These are phyloP conservation scores for Callopanchax toddi DNA, from an alignment of 2,113 vertebrate genomes.

Conservation along the genomic window DNA sequence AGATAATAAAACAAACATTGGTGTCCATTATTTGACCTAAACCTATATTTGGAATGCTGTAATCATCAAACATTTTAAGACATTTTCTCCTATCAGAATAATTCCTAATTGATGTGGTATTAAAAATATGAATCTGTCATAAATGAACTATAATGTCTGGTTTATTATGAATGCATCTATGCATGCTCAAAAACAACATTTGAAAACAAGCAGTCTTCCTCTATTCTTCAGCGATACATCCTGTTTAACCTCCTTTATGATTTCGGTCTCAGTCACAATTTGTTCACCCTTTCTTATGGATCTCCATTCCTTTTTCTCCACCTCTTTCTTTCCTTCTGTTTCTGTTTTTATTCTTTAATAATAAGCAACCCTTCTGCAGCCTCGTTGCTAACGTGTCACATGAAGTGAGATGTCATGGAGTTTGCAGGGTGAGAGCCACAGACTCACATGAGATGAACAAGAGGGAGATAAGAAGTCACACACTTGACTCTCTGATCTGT, in stretches of 20 bases:
- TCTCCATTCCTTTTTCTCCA: neutral
- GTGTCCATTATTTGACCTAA: no score
- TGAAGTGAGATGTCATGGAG: constrained; percentile 36
- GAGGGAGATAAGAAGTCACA: constrained; percentile 18
- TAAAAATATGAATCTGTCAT: neutral
- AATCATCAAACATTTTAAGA: no score
- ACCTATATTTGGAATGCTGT: no score
- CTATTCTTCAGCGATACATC: no score
- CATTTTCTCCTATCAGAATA: no score
- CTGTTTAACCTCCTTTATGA: no score
- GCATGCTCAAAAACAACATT: no score
- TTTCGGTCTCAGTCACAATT: no score
- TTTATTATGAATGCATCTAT: no score
- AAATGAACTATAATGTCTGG: neutral
- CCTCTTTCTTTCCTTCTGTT: constrained; percentile 1
- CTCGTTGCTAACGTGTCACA: constrained; percentile 4
- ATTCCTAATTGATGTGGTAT: neutral
- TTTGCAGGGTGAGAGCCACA: constrained; percentile 14
- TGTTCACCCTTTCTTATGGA: neutral
- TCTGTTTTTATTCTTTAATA: neutral
- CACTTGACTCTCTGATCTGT: constrained; percentile 17
- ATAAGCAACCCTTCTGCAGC: constrained; percentile 7
- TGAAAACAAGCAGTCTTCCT: no score
- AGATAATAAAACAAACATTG: no score
- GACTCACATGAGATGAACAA: constrained; percentile 23